Base-by-base conservation (phyloP, 1,140 invertebrate species). In the Pteromalus puparum region DNA sequence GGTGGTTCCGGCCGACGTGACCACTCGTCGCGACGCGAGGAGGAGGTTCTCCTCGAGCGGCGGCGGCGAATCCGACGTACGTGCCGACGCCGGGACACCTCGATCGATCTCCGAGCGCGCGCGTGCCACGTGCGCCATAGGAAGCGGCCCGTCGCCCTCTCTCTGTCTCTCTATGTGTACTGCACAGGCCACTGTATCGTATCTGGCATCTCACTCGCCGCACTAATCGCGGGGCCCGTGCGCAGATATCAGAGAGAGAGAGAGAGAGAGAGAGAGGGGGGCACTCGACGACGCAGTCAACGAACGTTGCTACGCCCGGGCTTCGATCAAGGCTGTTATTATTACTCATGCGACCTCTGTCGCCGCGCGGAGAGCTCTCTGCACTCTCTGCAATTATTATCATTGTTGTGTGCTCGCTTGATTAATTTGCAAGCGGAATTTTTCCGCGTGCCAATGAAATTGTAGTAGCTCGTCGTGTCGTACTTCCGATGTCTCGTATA, bases 1-100 rank as follows among this genome's bases (percentile, higher is more conserved):
- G 73, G 74, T 46, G 74, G 82, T 83, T 83, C 82, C 65, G 73
- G 74, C 10, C 75, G 42, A 78, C 81, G 73, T 82, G 81, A 82
- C 81, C 5, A 21, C 13, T 18, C 21, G 68, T 34, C 30, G 21
- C 15, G 48, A 18, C 48, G 48, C 48, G 46, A 48, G 46, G 46
- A 15, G 46, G 46, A 48, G 46, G 46, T 48, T 48, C 48, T 34
- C 3, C 30, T 34, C 30, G 30, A 34, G 30, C 30, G 30, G 30
- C 30, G 9, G 38, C 38, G 38, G 38, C 38, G 53, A 61, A 21
- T 61, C 53, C 6, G 7, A n/a, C 18, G 48, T 53, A 53, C 48
- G 53, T 61, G 53, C 53, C 53, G 15, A 28, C 26, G 67, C 24
- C 0, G 67, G 67, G 26, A 21, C 18, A n/a, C 67, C 26, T 70